Base-by-base conservation (phyloP, 2,888 invertebrate species). In the Platycnemis pennipes region DNA sequence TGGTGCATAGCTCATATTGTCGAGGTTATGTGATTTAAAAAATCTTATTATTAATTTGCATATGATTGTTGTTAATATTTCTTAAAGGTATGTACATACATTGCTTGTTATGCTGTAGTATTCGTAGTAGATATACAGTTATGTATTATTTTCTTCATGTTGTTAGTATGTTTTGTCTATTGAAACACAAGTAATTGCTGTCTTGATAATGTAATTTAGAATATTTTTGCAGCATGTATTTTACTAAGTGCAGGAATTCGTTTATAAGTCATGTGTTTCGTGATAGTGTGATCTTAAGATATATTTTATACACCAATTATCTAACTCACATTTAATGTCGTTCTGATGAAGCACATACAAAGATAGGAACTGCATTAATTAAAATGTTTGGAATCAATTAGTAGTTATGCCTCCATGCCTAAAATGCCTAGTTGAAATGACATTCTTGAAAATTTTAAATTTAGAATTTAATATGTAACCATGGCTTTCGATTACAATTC, bases 401-500 rank as follows among this genome's bases (percentile, higher is more conserved):
- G 11, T 26, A 77, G 26, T 63, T 22, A n/a, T 63, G 63, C n/a
- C n/a, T 26, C 26, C 22, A 37, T 37, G 37, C 77, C 37, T 77
- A 5, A 13, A 37, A 77, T 77, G n/a, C n/a, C n/a, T 37, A 13
- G 63, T 31, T n/a, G 13, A 31, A 31, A n/a, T 37, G 31, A 77
- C 8, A n/a, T n/a, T n/a, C n/a, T n/a, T 0, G 11, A 37, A 37
- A 37, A 77, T 13, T 11, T 37, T 37, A 8, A 31, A 2, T 77
- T 11, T 77, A 37, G 13, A 13, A 8, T 63, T 85, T 42, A 94
- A 94, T 77, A 94, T 94, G 19, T 49, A 45, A 94, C 46, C 94
- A 7, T 95, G 94, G 42, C 95, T 88, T 77, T 95, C 31, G 94
- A 95, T 94, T 94, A 94, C 95, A 77, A 8, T 31, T 31, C 37